phyloP scores from a whole-genome alignment of 2,888 invertebrate genomes.

The Apamea sordens region DNA sequence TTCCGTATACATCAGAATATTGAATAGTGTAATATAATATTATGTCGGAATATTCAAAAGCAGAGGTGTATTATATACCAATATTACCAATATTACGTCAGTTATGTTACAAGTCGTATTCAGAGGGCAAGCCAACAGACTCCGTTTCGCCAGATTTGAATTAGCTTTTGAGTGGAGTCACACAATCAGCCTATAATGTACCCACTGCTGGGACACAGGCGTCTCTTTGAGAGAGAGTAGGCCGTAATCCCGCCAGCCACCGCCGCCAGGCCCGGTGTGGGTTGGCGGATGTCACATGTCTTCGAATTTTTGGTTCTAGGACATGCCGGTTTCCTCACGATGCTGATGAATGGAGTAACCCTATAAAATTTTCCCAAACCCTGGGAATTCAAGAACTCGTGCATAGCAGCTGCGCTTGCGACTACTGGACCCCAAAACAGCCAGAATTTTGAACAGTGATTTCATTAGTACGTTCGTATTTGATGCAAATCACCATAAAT shows the following conservation, averaged over 20 bases:
- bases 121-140: not conserved
- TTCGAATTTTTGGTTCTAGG: not conserved
- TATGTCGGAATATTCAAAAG: not conserved
- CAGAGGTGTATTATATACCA: not conserved
- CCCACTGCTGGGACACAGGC: not conserved
- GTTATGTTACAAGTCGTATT: not conserved
- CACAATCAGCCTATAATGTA: not conserved
- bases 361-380: not conserved
- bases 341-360: not conserved
- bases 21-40: not conserved
- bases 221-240: too few relatives aligned
- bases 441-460: not conserved
- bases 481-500: slow-evolving; percentile 20
- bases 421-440: not conserved
- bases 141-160: not conserved
- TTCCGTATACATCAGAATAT: not conserved
- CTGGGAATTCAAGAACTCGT: not conserved
- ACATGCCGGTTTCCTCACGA: not conserved
- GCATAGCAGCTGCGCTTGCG: not conserved
- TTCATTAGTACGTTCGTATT: slow-evolving; percentile 16
- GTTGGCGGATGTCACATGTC: not conserved
- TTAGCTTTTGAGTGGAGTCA: not conserved
- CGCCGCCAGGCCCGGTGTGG: not conserved
- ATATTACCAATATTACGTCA: not conserved
- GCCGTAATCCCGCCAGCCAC: too few relatives aligned